Base-by-base conservation (phyloP, 1,140 invertebrate genomes). In the Caenorhabditis brenneri region DNA sequence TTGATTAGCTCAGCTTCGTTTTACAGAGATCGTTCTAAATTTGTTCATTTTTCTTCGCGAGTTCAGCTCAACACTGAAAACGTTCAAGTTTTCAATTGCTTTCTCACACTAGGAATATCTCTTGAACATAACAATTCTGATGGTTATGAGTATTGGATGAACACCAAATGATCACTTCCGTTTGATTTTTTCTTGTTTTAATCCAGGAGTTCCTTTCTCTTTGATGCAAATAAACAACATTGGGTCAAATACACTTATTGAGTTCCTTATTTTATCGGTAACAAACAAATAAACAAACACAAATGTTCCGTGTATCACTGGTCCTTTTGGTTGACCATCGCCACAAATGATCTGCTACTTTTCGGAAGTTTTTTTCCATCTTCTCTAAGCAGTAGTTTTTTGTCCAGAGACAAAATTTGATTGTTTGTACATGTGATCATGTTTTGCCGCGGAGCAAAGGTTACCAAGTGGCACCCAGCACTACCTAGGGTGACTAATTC, bases 401-500 rank as follows among this genome's bases (percentile, higher is more conserved):
- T 55, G 22, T 55, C 24, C 29, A 33, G 36, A 33, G 53, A 55
- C 22, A 27, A 65, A 65, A 58, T n/a, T n/a, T 24, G 33, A 1
- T 31, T 74, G n/a, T 42, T 74, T 74, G 36, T 27, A 74, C 65
- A 74, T 42, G n/a, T 74, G 65, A 74, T 74, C 65, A 74, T 74
- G 36, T 74, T 74, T 42, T 74, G 65, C 65, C 65, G 65, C 65
- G 65, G 65, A 74, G 65, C 65, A 42, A 42, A 74, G 36, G 65
- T 42, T 74, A 74, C 27, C n/a, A 42, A 74, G 36, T 42, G 65
- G 33, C 33, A 74, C 65, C 65, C 65, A 74, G 65, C 36, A 42
- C 65, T 74, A 65, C 31, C n/a, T 10, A 16, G 31, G 36, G 33
- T 42, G 65, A 42, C 36, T 74, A 42, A 74, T 42, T 74, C 36